Evolutionary conservation across 2,113 vertebrate genomes (phyloP).

Genomic region (Chitala chitala): DNA sequence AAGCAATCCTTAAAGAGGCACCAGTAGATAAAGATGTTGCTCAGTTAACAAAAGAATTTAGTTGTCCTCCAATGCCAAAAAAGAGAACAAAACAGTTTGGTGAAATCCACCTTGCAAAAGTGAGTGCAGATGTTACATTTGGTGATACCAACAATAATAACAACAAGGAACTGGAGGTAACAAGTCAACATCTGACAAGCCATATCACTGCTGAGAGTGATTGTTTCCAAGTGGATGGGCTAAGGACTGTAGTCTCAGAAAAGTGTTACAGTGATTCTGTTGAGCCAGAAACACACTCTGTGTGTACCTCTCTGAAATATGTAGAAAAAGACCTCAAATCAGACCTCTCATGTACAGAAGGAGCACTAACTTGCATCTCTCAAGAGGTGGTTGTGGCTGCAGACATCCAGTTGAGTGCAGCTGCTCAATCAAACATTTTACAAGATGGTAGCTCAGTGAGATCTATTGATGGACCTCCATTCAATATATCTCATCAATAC

Average conservation of each 20-base stretch:
- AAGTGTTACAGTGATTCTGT: background rate
- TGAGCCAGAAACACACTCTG: background rate
- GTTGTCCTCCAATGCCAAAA: slow-evolving; percentile 18
- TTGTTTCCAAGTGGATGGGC: background rate
- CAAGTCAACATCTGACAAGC: background rate
- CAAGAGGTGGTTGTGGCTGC: slow-evolving; percentile 3
- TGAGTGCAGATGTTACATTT: slow-evolving; percentile 18
- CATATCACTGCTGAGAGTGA: background rate
- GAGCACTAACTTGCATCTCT: background rate
- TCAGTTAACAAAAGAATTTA: background rate
- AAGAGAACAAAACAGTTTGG: slow-evolving; percentile 4
- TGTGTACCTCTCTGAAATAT: background rate
- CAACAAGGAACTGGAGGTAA: slow-evolving; percentile 37
- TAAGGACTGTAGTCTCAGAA: background rate
- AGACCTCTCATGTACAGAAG: background rate
- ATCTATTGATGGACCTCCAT: slow-evolving; percentile 21
- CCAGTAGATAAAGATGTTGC: background rate
- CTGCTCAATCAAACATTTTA: background rate
- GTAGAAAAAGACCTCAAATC: no score
- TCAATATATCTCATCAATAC: slow-evolving; percentile 21
- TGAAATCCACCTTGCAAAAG: background rate
- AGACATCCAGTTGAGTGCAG: background rate
- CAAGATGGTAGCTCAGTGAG: background rate
- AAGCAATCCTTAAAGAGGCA: slow-evolving; percentile 9
- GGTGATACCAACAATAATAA: slow-evolving; percentile 37